phyloP scores from a whole-genome alignment of 1,140 invertebrate species.

The Pogonomyrmex barbatus region DNA sequence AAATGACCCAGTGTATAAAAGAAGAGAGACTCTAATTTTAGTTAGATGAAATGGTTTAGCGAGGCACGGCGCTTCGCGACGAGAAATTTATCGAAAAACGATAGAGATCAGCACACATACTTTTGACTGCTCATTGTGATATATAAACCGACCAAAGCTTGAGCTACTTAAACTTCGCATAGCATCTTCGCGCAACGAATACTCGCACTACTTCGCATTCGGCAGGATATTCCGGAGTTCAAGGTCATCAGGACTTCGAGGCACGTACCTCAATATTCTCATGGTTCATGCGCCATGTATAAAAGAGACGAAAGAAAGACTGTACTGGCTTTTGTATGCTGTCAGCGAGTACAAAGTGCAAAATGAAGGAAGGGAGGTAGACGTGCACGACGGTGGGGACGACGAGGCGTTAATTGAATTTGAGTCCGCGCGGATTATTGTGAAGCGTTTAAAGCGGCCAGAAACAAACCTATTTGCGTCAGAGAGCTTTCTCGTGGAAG shows the following conservation, averaged over 20 bases:
- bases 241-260: slow-evolving; percentile 62
- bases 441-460: slow-evolving; percentile 80
- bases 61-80: neutral
- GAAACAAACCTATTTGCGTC: slow-evolving; percentile 82
- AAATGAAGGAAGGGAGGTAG: slow-evolving; percentile 56
- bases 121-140: neutral
- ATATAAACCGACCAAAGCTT: neutral
- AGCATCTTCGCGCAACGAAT: neutral
- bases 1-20: slow-evolving; percentile 57
- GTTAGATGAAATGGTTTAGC: neutral
- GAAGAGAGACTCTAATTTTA: slow-evolving; percentile 52
- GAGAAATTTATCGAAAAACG: slow-evolving; percentile 38
- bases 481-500: slow-evolving; percentile 79
- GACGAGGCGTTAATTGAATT: slow-evolving; percentile 80
- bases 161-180: neutral
- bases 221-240: slow-evolving; percentile 40
- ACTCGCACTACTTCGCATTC: neutral
- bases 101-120: slow-evolving; percentile 22
- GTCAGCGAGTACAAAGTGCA: slow-evolving; percentile 74
- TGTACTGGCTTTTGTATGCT: slow-evolving; percentile 69
- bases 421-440: slow-evolving; percentile 78
- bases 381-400: slow-evolving; percentile 53
- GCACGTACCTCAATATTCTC: slow-evolving; percentile 72
- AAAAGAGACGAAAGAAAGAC: slow-evolving; percentile 73
- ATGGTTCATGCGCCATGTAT: slow-evolving; percentile 37